Base-by-base conservation (phyloP, 2,113 vertebrate genomes). In the Microcebus murinus region DNA sequence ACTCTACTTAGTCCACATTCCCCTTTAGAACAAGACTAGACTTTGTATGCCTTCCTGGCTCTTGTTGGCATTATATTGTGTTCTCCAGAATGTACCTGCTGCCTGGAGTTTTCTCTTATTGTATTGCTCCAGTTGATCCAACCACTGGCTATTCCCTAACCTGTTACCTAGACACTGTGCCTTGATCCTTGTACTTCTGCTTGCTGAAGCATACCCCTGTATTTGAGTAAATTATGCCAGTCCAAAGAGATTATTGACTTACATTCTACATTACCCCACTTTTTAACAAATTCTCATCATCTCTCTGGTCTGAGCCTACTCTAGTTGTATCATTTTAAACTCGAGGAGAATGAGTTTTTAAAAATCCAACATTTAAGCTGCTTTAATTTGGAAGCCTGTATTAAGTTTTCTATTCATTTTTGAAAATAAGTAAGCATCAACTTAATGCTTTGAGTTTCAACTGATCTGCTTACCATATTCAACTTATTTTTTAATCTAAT, bases 401-500 rank as follows among this genome's bases (percentile, higher is more conserved):
- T 94, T 90, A 84, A 84, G 57, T 92, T 85, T 90, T 36, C 25
- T 45, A 74, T 20, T 81, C 18, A 77, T 39, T 67, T 71, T 87
- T 88, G 4, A 71, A 91, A 96, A 84, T 4, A 57, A 57, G 4
- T 65, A 79, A 5, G 29, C 48, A 83, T 89, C 36, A 90, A 48
- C 86, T 92, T 95, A 95, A 73, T 15, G 0, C 36, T 81, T 74
- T 92, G 1, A 90, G 15, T 73, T 96, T 36, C 70, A 85, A 45
- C 3, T 65, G 29, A 79, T 39, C 39, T 96, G 88, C 63, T 48
- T 90, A 95, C 3, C 6, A 73, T 95, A 90, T 95, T 63, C 39
- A 92, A 52, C 71, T 65, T 93, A n/a, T 36, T 89, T 97, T 83
- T 81, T 71, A 57, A 57, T 36, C 18, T 55, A 90, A 77, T 77